Percentiles rank a stretch among this genome's conserved stretches.
Evolutionary conservation across 92 coral and sea anemone genomes (phyloP).

Genomic region (Zoanthus sociatus): DNA sequence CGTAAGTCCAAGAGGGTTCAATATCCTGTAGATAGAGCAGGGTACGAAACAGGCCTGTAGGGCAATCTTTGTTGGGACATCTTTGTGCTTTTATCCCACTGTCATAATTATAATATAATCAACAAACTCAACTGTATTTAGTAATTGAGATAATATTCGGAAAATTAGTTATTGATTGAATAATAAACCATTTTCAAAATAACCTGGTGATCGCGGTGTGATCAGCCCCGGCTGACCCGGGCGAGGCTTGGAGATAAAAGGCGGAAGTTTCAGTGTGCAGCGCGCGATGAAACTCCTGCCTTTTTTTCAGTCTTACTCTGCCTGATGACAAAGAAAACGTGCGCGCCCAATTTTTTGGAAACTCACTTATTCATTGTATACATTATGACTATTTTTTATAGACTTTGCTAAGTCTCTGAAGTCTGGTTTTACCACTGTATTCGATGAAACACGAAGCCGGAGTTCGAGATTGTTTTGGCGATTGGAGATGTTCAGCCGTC

Average conservation of each 20-base stretch:
- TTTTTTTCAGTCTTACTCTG: constrained; percentile 6
- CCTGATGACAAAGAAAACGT: constrained; percentile 8
- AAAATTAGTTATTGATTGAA: constrained; percentile 4
- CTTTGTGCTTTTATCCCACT: neutral
- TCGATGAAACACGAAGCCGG: constrained; percentile 9
- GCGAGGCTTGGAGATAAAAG: constrained; percentile 8
- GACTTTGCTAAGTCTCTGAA: constrained; percentile 3
- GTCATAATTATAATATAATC: constrained; percentile 1
- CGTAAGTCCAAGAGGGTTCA: constrained; percentile 9
- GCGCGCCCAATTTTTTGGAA: constrained; percentile 12
- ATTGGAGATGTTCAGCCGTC: constrained; percentile 12
- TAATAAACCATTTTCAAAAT: constrained; percentile 4
- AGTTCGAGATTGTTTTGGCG: neutral
- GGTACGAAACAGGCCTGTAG: constrained; percentile 10
- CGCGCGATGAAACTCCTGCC: constrained; percentile 11
- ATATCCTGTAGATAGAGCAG: constrained; percentile 8
- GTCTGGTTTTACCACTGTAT: constrained; percentile 7
- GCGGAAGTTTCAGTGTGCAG: constrained; percentile 10
- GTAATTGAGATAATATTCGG: constrained; percentile 7
- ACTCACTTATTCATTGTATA: constrained; percentile 9
- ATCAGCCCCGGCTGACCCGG: constrained; percentile 13
- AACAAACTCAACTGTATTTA: constrained; percentile 9
- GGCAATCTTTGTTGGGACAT: constrained; percentile 9
- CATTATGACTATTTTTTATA: constrained; percentile 3
- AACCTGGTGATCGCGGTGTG: constrained; percentile 10